Evolutionary conservation across 2,113 vertebrate genomes (phyloP), one percentile per base, ranked within the genome.

Genomic region (Chamaetylas fuelleborni): DNA sequence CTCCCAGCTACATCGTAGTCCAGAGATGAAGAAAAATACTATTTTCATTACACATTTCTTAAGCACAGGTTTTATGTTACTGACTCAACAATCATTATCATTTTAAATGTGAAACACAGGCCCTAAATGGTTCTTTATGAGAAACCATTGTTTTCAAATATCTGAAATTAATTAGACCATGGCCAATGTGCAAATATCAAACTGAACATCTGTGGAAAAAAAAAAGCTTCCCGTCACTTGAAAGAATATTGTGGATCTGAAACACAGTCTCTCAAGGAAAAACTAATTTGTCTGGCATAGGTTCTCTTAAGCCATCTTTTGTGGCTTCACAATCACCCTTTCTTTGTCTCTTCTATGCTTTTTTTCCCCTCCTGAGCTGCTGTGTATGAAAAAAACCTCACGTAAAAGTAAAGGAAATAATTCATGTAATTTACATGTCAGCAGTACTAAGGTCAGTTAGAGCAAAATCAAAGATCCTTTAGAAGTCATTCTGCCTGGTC

Each of bases 51-150:
- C 53, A 87, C 54, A 90, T 29, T 91, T 89, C 83, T 92, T 77
- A 95, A 95, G 86, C 50, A 80, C 89, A 95, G 94, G 89, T 95
- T 95, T 96, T 95, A 93, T 85, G 84, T 95, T 91, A 95, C 89
- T 61, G 77, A 79, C n/a, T 95, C 81, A 82, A 95, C 80, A 95
- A 38, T 34, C 48, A 84, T 91, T 89, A 91, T 93, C n/a, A 87
- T 95, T 87, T 93, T 48, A 92, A 91, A 93, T 89, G 84, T 84
- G 91, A 97, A 95, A 93, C 54, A 89, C 50, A 81, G 79, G 76
- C 36, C 42, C 29, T 92, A 95, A 91, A 91, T 61, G 57, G 65
- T 74, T 84, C 91, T 95, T 95, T 91, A 93, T 87, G 73, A 91
- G 81, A 81, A 97, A 61, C 66, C 73, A 95, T 95, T 96, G 94